A percentile compares a stretch with the other conserved stretches of the same genome.
Conservation (phyloP, 2,797 vertebrate species). For the Sylvilagus floridanus region DNA sequence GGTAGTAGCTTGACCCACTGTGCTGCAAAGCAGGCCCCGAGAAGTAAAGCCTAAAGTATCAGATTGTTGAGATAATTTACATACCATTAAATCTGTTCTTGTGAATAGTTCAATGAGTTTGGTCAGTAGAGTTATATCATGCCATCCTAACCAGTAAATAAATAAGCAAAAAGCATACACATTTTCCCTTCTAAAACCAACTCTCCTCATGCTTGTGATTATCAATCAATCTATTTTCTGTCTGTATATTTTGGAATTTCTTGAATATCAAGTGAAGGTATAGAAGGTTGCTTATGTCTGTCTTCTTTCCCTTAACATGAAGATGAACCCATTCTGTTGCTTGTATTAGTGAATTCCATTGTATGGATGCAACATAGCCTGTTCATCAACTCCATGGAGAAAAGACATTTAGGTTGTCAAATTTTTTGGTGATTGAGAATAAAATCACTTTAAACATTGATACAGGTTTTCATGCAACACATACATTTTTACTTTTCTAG, state of each 20-base stretch:
- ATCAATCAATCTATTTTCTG: background rate
- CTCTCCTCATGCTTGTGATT: background rate
- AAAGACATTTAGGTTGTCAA: background rate
- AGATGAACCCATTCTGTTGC: background rate
- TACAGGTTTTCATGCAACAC: background rate
- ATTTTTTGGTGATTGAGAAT: background rate
- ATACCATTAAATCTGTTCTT: background rate
- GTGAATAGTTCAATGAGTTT: background rate
- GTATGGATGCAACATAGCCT: background rate
- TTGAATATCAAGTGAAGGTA: background rate
- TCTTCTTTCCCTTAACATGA: background rate
- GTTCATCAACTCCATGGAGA: background rate
- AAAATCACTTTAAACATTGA: background rate
- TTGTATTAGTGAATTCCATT: background rate
- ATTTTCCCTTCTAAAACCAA: background rate
- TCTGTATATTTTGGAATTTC: background rate
- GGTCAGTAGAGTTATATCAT: background rate
- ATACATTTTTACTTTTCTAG: background rate
- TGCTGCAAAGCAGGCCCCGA: too few species aligned
- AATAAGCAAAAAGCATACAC: too few species aligned
- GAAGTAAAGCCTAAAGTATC: background rate
- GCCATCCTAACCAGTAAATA: background rate
- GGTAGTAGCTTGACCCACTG: too few species aligned
- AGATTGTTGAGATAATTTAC: background rate
- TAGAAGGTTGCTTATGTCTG: background rate